Percentiles rank a stretch among this genome's conserved stretches.
These are phyloP conservation scores for Acleris literana DNA, from an alignment of 2,888 invertebrate genomes.

Conservation along the genomic window DNA sequence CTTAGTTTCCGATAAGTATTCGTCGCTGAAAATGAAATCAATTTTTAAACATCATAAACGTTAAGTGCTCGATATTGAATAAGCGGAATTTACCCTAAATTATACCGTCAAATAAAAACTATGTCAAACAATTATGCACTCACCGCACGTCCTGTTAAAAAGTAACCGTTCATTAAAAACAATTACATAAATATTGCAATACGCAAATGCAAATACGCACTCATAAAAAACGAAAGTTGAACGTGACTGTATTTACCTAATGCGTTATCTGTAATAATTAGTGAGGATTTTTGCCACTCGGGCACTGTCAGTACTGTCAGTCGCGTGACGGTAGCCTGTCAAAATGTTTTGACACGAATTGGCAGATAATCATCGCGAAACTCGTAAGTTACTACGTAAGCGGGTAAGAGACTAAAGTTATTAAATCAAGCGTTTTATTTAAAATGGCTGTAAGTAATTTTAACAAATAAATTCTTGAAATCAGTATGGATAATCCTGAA, in stretches of 20 bases:
- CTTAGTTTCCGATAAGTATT: too few species aligned
- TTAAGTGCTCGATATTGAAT: background rate
- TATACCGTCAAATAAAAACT: constrained; percentile 6
- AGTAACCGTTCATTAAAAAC: constrained; percentile 29
- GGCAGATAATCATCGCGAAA: constrained; percentile 41
- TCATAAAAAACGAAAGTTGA: constrained; percentile 77
- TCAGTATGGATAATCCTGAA: too few species aligned
- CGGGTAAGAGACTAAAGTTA: background rate
- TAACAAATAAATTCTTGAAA: too few species aligned
- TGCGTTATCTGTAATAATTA: constrained; percentile 67
- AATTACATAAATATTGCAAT: constrained; percentile 38
- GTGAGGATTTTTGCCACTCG: constrained; percentile 67
- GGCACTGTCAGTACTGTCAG: constrained; percentile 49
- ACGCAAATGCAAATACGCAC: constrained; percentile 50
- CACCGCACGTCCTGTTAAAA: constrained; percentile 31
- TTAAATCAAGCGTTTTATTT: too few species aligned
- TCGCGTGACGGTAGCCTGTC: constrained; percentile 54
- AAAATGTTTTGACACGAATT: constrained; percentile 59
- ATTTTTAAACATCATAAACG: background rate
- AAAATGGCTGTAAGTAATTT: too few species aligned
- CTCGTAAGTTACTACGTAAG: constrained; percentile 35
- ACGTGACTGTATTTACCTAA: constrained; percentile 49
- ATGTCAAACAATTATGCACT: constrained; percentile 26
- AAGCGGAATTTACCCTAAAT: background rate
- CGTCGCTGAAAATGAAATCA: too few species aligned